These are phyloP conservation scores for Styela plicata DNA, from an alignment of 23 tunicate genomes.

Conservation along the genomic window DNA sequence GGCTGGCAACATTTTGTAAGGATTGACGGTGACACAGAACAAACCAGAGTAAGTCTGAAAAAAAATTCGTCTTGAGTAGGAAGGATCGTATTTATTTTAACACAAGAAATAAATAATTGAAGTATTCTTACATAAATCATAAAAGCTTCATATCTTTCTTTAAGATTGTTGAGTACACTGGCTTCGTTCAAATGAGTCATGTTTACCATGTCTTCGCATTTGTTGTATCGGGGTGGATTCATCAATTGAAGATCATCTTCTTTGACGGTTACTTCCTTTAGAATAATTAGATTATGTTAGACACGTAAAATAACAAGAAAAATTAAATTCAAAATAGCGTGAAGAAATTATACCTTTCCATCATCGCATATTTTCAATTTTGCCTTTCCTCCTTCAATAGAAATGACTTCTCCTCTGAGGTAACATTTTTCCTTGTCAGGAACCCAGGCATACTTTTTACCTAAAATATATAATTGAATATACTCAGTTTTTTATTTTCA, in stretches of 20 bases:
- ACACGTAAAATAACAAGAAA: too few species aligned
- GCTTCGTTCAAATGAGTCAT: constrained; percentile 97
- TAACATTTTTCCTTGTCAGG: constrained; percentile 71
- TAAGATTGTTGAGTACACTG: constrained; percentile 71
- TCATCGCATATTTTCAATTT: constrained; percentile 47
- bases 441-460: constrained; percentile 75
- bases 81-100: not conserved
- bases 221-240: constrained; percentile 87
- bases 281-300: not conserved
- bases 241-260: constrained; percentile 81
- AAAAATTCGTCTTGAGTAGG: not conserved
- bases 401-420: constrained; percentile 56
- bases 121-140: constrained; percentile 83
- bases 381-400: constrained; percentile 58
- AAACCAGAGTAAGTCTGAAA: constrained; percentile 83
- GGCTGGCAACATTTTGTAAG: constrained; percentile 97
- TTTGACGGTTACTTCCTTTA: constrained; percentile 61
- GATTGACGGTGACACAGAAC: constrained; percentile 97
- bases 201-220: constrained; percentile 91
- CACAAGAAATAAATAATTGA: not conserved
- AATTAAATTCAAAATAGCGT: not conserved
- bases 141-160: constrained; percentile 66
- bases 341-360: constrained; percentile 31
- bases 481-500: not conserved
- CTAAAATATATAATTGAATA: constrained; percentile 17